Base-by-base conservation (phyloP, 1,140 invertebrate species). In the Aricia agestis region DNA sequence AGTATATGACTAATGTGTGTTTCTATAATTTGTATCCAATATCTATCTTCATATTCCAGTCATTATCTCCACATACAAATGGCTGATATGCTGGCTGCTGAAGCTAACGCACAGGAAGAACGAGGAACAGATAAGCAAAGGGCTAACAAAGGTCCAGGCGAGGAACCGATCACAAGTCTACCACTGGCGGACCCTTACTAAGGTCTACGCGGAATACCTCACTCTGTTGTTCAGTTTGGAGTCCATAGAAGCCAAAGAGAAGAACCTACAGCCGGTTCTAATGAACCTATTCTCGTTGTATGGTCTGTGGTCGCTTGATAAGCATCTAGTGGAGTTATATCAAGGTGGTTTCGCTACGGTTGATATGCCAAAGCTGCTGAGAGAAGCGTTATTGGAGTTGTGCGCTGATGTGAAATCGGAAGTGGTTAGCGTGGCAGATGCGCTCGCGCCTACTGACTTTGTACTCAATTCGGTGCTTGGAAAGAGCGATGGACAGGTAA, bases 401-500 rank as follows among this genome's bases (percentile, higher is more conserved):
- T 98, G 97, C 83, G 83, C 78, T 13, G 92, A 94, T 41, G 84
- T 98, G 19, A 96, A 97, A 85, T 88, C 94, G 42, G 95, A 98
- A 66, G 94, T 95, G 32, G 94, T 98, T 5, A 91, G 94, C 42
- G 91, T 98, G 13, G 96, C 96, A 1, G 98, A 99, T 91, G 95
- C 95, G 58, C 91, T 98, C 36, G 96, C 97, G 36, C 97, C 97
- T 2, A 95, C 97, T 3, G 98, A 98, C 92, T 98, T 96, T 84
- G 93, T 97, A 52, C 79, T 98, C 9, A 96, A 97, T 84, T 98
- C 97, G n/a, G 94, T 95, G 32, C 91, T 98, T n/a, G 97, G 96
- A 61, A 94, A 93, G 82, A 93, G 96, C 3, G 96, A 98, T 93
- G 97, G 97, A 74, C 92, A 97, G 89, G 96, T 98, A 86, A 83